These are phyloP conservation scores for Neodontobutis hainanensis DNA, from an alignment of 2,113 vertebrate species.

Conservation along the genomic window DNA sequence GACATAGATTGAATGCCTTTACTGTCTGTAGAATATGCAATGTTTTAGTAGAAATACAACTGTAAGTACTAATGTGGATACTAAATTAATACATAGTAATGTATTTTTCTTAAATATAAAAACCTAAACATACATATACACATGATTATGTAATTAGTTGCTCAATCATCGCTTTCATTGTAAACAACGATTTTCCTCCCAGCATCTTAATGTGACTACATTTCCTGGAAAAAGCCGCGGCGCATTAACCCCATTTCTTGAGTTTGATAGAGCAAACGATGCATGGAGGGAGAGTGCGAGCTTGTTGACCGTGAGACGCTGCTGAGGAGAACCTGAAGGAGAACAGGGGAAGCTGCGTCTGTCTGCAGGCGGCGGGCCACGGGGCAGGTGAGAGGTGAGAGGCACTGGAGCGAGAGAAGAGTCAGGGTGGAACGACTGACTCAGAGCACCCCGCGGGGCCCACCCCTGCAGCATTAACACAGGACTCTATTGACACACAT, in stretches of 20 bases:
- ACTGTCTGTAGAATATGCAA: too few species aligned
- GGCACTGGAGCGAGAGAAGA: constrained; percentile 59
- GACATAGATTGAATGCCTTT: too few species aligned
- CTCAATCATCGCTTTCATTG: not conserved
- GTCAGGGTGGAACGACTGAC: constrained; percentile 67
- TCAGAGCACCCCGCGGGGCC: constrained; percentile 69
- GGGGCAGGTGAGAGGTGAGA: constrained; percentile 75
- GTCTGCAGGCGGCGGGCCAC: constrained; percentile 63
- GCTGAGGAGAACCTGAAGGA: constrained; percentile 22
- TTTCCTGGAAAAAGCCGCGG: not conserved
- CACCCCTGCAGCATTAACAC: constrained; percentile 34
- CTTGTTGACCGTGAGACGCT: constrained; percentile 39
- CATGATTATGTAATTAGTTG: too few species aligned
- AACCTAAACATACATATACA: too few species aligned
- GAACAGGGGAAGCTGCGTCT: constrained; percentile 12
- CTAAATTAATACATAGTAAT: too few species aligned
- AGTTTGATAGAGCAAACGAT: constrained; percentile 17
- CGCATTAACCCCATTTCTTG: constrained; percentile 15
- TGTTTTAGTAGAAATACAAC: too few species aligned
- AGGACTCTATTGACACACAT: constrained; percentile 36
- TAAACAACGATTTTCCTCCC: not conserved
- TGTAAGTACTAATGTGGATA: too few species aligned
- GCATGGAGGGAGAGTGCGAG: constrained; percentile 33
- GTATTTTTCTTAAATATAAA: too few species aligned
- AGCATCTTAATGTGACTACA: not conserved